Percentiles rank a stretch among this genome's conserved stretches.
phyloP scores from a whole-genome alignment of 2,888 invertebrate genomes.

The Limnephilus rhombicus region DNA sequence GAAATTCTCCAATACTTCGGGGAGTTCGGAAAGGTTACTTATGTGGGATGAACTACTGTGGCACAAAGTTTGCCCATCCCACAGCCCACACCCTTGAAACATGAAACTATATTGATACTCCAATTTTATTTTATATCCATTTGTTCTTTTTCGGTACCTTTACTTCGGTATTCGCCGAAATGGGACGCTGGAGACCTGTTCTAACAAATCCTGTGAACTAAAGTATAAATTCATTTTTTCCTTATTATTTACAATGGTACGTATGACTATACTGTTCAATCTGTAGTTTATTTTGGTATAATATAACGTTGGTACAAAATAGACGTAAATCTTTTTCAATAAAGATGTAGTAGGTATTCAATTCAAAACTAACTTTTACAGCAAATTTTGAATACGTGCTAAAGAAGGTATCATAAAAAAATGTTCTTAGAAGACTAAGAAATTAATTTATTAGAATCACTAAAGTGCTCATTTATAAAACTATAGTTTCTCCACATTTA shows the following conservation, averaged over 20 bases:
- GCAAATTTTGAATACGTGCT: no score
- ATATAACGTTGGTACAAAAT: no score
- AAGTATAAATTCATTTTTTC: neutral
- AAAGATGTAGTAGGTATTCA: no score
- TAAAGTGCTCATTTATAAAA: no score
- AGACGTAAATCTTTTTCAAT: no score
- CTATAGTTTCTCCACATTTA: no score
- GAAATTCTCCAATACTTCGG: constrained; percentile 17
- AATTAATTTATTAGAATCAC: no score
- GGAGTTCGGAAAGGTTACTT: neutral
- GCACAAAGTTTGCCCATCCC: neutral
- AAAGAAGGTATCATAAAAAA: no score
- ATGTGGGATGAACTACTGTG: constrained; percentile 31
- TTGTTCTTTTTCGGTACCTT: neutral
- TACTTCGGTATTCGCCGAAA: neutral
- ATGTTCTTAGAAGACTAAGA: no score
- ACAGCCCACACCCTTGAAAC: neutral
- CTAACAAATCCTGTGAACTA: neutral
- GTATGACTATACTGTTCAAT: no score
- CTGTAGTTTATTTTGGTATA: no score
- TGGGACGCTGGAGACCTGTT: neutral
- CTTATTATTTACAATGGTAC: neutral
- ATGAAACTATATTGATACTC: neutral
- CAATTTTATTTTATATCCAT: neutral
- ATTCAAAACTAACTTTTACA: no score